Percentiles rank a stretch among this genome's conserved stretches.
Evolutionary conservation across 2,113 vertebrate species (phyloP).

Genomic region (Brienomyrus brachyistius): DNA sequence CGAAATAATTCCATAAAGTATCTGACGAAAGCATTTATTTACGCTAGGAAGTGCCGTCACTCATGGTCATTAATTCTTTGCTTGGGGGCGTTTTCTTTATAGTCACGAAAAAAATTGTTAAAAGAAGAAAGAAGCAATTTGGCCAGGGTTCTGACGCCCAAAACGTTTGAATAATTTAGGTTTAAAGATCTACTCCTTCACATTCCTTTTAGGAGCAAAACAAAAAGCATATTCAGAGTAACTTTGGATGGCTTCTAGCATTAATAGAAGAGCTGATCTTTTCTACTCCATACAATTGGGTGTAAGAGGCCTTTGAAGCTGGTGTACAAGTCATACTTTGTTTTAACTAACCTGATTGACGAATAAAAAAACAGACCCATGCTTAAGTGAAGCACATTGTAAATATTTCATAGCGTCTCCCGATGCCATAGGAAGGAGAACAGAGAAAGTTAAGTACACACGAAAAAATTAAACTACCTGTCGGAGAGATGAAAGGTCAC

Average conservation of each 20-base stretch:
- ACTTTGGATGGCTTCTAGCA: conserved; percentile 18
- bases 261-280: conserved; percentile 33
- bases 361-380: neutral
- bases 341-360: conserved; percentile 1
- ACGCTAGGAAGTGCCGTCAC: conserved; percentile 24
- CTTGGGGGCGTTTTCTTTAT: conserved; percentile 23
- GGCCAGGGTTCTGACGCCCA: conserved; percentile 49
- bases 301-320: conserved; percentile 15
- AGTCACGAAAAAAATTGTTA: conserved; percentile 27
- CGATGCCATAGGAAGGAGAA: neutral
- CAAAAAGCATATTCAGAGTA: conserved; percentile 32
- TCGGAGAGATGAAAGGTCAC: neutral
- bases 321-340: neutral
- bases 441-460: neutral
- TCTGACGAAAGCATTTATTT: conserved; percentile 25
- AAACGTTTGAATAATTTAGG: conserved; percentile 56
- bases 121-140: conserved; percentile 42
- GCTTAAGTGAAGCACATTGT: neutral
- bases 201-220: conserved; percentile 49
- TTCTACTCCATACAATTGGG: neutral
- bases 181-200: conserved; percentile 40
- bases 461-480: conserved; percentile 9
- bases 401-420: neutral
- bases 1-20: conserved; percentile 2
- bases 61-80: conserved; percentile 41